Conservation (phyloP, 2,113 vertebrate species). For the Cynopterus brachyotis region DNA sequence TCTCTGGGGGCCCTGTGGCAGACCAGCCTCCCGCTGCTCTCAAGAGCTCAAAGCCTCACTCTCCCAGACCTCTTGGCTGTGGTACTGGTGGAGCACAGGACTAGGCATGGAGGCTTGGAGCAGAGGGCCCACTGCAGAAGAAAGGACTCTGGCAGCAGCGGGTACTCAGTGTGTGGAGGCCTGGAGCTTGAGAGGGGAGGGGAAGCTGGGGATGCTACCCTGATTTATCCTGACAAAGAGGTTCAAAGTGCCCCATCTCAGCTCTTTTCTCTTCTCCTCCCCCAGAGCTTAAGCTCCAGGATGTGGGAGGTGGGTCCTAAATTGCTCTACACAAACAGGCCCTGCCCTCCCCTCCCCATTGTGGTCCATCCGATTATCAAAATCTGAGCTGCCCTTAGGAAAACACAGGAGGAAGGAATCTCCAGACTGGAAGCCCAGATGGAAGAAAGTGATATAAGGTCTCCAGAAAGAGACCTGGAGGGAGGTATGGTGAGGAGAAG, state of each 20-base stretch:
- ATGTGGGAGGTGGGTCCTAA: background rate
- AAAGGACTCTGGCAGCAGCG: background rate
- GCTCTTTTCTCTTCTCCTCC: background rate
- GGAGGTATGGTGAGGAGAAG: background rate
- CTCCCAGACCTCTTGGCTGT: background rate
- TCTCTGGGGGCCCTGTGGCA: background rate
- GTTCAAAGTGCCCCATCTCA: background rate
- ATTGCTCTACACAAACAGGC: background rate
- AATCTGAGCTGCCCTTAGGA: background rate
- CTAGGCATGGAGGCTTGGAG: background rate
- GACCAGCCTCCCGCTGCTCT: background rate
- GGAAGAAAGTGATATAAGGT: background rate
- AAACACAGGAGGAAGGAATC: background rate
- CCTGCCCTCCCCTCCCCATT: background rate
- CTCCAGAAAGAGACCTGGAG: background rate
- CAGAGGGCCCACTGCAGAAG: background rate
- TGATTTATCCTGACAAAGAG: background rate
- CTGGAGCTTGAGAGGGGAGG: background rate
- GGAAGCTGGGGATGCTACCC: constrained; percentile 44
- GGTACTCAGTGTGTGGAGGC: background rate
- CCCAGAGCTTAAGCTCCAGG: background rate
- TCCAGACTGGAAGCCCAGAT: background rate
- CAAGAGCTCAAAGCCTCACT: background rate
- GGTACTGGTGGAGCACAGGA: background rate
- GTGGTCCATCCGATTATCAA: background rate